Percentiles rank a stretch among this genome's conserved stretches.
These are phyloP conservation scores for Drosophila nigrodunni DNA, from an alignment of 1,140 invertebrate species.

Conservation along the genomic window DNA sequence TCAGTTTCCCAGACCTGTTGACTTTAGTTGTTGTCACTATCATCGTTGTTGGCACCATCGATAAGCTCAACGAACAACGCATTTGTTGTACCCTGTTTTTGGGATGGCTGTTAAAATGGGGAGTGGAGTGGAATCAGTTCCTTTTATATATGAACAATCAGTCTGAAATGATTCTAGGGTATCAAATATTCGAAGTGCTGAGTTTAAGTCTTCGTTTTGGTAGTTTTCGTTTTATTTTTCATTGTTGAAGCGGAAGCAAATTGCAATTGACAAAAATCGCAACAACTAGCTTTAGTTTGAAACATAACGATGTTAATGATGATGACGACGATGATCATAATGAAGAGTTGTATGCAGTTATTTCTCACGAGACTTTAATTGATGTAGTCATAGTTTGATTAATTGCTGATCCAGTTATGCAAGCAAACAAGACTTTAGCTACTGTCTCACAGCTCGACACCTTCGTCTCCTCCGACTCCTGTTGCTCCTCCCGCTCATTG, in stretches of 20 bases:
- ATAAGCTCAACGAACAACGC: constrained; percentile 47
- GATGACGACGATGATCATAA: not conserved
- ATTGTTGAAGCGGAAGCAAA: constrained; percentile 47
- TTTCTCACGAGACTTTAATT: constrained; percentile 48
- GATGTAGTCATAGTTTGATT: constrained; percentile 50
- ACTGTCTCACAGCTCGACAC: not conserved
- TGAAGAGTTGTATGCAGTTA: constrained; percentile 7
- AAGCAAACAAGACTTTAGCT: not conserved
- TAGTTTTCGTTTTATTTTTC: not conserved
- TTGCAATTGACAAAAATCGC: constrained; percentile 45
- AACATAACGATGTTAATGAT: constrained; percentile 7
- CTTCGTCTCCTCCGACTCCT: not conserved
- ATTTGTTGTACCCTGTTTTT: constrained; percentile 28
- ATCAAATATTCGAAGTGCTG: too few relatives aligned
- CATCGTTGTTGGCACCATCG: constrained; percentile 36
- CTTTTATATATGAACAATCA: too few relatives aligned
- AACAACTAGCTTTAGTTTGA: constrained; percentile 11
- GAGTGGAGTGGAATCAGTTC: too few relatives aligned
- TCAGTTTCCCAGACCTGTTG: constrained; percentile 47
- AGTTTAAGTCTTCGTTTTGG: not conserved
- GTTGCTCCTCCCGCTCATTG: not conserved
- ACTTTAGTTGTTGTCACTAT: constrained; percentile 7
- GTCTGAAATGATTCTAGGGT: too few relatives aligned
- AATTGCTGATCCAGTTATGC: constrained; percentile 50
- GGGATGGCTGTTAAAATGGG: not conserved